Base-by-base conservation (phyloP, 2,888 invertebrate species). In the Altica lythri region DNA sequence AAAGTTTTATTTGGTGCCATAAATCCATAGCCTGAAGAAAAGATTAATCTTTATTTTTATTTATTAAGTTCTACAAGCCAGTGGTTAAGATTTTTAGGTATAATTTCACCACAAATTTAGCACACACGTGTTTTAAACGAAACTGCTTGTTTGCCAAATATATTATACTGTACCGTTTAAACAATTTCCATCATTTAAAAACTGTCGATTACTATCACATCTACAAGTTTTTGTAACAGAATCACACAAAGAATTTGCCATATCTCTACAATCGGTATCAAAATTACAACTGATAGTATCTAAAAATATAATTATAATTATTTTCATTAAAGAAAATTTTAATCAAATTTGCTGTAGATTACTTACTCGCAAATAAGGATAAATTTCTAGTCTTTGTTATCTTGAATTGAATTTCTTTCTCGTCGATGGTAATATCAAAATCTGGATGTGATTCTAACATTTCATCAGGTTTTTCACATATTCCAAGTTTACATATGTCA, bases 401-500 rank as follows among this genome's bases (percentile, higher is more conserved):
- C n/a, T n/a, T n/a, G 34, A 34, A 16, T 9, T n/a, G n/a, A 8
- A 14, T 8, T 34, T 34, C 16, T 34, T 34, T 16, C 13, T 16
- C 2, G 9, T 27, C n/a, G 2, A n/a, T n/a, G 27, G 8, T 30
- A 30, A 4, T 10, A 12, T 30, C 12, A 10, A 9, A 27, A 2
- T 14, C 9, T 9, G 5, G 0, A 27, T 12, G 14, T 29, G 29
- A 6, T 25, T 18, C 5, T 25, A 12, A 2, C 5, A 27, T 4
- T 16, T 25, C n/a, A n/a, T 12, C 25, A 2, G 10, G 9, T 1
- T 40, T 10, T 35, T 55, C 19, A 55, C 68, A 68, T 50, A 50
- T 60, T 27, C 68, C 68, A 38, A 61, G 18, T 12, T 53, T 22
- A 37, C 68, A 68, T 43, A 34, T 17, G 2, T 27, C 9, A 12